phyloP scores from a whole-genome alignment of 2,113 vertebrate genomes.

The Rhipidura dahli region DNA sequence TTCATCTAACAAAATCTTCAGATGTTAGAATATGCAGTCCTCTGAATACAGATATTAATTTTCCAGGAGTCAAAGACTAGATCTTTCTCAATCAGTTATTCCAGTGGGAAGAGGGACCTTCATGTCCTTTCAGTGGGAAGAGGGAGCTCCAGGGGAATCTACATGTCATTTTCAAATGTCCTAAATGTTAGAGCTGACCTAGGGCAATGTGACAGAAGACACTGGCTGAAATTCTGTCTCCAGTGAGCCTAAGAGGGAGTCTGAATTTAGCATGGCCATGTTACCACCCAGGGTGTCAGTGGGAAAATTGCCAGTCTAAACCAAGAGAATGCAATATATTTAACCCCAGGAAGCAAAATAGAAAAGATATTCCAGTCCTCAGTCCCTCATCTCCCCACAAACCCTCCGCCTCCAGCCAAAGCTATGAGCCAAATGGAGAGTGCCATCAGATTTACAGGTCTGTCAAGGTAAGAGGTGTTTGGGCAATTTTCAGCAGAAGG shows the following conservation, averaged over 20 bases:
- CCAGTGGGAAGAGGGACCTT: neutral
- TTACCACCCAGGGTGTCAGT: slow-evolving; percentile 20
- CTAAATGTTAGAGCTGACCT: neutral
- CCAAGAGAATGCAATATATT: neutral
- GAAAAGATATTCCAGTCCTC: neutral
- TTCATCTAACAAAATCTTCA: neutral
- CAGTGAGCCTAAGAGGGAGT: neutral
- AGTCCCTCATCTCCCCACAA: neutral
- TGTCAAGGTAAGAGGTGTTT: neutral
- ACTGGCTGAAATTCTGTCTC: neutral
- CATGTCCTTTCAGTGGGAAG: neutral
- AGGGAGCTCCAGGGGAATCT: neutral
- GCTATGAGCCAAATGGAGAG: neutral
- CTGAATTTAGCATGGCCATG: neutral
- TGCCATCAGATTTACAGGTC: neutral
- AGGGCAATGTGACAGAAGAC: neutral
- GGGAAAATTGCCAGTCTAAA: slow-evolving; percentile 11
- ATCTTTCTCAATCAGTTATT: neutral
- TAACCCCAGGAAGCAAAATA: neutral
- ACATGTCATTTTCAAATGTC: neutral
- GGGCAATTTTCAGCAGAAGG: neutral
- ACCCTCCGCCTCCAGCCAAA: neutral
- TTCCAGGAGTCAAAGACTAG: neutral
- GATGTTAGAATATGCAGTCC: neutral
- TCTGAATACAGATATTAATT: neutral